Conservation (phyloP, 2,113 vertebrate species). For the Myrmecophaga tridactyla region DNA sequence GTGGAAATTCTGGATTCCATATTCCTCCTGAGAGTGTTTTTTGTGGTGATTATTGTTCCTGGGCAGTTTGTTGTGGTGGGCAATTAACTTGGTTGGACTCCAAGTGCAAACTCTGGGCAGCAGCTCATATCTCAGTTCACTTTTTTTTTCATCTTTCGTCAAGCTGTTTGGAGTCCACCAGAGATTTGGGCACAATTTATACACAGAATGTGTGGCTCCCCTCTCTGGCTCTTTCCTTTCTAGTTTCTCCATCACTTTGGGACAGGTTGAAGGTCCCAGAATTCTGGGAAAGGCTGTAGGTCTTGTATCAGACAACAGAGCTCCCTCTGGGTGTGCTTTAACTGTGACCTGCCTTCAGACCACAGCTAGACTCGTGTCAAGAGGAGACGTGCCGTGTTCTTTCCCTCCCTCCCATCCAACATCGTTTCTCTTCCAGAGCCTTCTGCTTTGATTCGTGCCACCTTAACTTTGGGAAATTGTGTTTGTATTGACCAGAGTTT, state of each 20-base stretch:
- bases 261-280: background rate
- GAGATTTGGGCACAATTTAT: background rate
- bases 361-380: background rate
- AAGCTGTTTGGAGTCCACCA: background rate
- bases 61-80: background rate
- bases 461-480: too few species aligned
- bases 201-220: background rate
- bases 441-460: background rate
- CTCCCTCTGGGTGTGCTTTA: background rate
- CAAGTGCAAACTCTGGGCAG: background rate
- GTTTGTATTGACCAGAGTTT: background rate
- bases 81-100: background rate
- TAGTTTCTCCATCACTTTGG: background rate
- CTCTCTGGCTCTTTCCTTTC: background rate
- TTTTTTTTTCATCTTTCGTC: background rate
- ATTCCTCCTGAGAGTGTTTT: background rate
- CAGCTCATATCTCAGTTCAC: background rate
- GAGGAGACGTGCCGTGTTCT: background rate
- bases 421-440: background rate
- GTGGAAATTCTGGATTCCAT: background rate
- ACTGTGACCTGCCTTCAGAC: fast-evolving
- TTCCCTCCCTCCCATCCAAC: too few species aligned
- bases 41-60: background rate
- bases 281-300: background rate
- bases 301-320: background rate